Base-by-base conservation (phyloP, 2,797 vertebrate genomes). In the Menidia menidia region DNA sequence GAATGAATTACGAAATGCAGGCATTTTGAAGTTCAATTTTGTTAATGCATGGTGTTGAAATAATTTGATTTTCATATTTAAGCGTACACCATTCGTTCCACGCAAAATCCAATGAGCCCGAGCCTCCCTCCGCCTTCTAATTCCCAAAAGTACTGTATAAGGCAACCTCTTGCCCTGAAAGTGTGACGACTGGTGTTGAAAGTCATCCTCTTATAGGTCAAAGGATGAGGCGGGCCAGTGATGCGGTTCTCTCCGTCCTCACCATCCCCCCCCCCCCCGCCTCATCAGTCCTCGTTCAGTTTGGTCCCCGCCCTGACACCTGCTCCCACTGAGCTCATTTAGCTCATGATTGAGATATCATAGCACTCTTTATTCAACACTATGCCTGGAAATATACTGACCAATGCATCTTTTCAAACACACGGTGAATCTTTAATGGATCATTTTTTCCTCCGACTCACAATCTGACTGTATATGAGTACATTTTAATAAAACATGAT, bases 291-390 rank as follows among this genome's bases (percentile, higher is more conserved):
- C 30, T 53, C 73, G 69, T 73, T 57, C 77, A 52, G 77, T 44
- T 9, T 60, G 72, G 71, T 71, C 77, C 79, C 86, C 86, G 67
- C 86, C 85, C 85, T 79, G 82, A 84, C 88, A 90, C 80, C 88
- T 87, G 86, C 88, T 88, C 85, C 86, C 78, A 69, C 82, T 77
- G 83, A 12, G 78, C 77, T 81, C 48, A 74, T 89, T 85, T 76
- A 60, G 54, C 68, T 70, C 73, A 63, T 78, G 81, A 89, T 87
- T 84, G 80, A 90, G 84, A 89, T 75, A 71, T 89, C 85, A 71
- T 52, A 3, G 52, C 54, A 14, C 39, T 75, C 42, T 70, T 74
- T 60, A 59, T 73, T 78, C 51, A 69, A 68, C 66, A 61, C 72
- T 74, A 55, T 50, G 62, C 54, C 19, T 32, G 53, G 63, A 41